Evolutionary conservation across 1,140 invertebrate genomes (phyloP).

Genomic region (Archegozetes longisetosus): DNA sequence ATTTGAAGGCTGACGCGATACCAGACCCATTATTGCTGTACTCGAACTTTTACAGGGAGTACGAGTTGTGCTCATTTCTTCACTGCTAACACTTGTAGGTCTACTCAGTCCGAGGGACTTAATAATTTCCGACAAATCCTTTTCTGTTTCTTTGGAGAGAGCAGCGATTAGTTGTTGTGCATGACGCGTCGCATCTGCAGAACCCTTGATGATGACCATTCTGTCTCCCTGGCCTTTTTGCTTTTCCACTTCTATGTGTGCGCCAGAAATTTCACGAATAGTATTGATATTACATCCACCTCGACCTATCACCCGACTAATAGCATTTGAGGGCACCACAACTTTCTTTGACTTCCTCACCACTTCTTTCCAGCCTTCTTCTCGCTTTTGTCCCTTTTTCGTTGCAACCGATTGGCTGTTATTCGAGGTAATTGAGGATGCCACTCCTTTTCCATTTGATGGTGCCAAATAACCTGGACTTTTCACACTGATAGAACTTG

Average conservation of each 20-base stretch:
- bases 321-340: conserved; percentile 80
- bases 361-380: conserved; percentile 95
- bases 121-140: conserved; percentile 68
- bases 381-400: conserved; percentile 53
- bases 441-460: neutral
- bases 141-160: conserved; percentile 80
- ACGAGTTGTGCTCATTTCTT: neutral
- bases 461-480: neutral
- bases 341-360: conserved; percentile 71
- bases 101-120: conserved; percentile 38
- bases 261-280: conserved; percentile 79
- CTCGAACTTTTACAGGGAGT: neutral
- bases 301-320: conserved; percentile 84
- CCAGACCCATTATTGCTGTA: neutral
- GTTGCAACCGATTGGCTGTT: conserved; percentile 28
- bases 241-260: conserved; percentile 95
- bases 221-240: conserved; percentile 86
- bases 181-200: conserved; percentile 74
- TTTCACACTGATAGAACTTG: neutral
- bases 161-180: conserved; percentile 67
- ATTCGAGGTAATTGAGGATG: neutral
- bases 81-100: neutral
- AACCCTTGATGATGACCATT: conserved; percentile 81
- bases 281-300: conserved; percentile 94
- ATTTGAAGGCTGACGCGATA: neutral